Conservation (phyloP, 2,888 invertebrate species). For the Apocheima hispidaria region DNA sequence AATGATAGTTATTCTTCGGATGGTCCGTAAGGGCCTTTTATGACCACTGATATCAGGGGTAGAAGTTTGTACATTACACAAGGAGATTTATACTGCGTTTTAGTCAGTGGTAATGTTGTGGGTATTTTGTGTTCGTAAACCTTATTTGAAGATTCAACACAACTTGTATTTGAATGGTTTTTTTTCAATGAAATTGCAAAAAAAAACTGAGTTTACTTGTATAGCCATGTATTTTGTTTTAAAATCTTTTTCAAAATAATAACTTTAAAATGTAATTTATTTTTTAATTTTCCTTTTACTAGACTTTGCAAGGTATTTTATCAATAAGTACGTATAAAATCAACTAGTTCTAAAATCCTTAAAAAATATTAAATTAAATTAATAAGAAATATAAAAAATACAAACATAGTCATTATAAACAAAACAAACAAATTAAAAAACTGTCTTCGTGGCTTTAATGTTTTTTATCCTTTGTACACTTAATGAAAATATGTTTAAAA, state of each 20-base stretch:
- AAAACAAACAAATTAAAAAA: no score
- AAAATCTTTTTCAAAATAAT: no score
- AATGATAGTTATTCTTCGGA: conserved; percentile 72
- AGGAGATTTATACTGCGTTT: conserved; percentile 66
- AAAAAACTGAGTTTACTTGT: no score
- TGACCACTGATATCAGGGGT: conserved; percentile 63
- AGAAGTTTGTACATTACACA: conserved; percentile 60
- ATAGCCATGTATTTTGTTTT: no score
- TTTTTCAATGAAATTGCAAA: no score
- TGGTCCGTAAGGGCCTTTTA: conserved; percentile 65
- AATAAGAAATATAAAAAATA: not conserved
- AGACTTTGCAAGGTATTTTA: no score
- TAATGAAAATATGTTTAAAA: conserved; percentile 29
- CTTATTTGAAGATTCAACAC: conserved; percentile 36
- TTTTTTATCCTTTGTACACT: not conserved
- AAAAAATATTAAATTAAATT: not conserved
- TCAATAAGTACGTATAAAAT: no score
- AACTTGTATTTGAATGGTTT: not conserved
- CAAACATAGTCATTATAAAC: no score
- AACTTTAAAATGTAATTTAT: no score
- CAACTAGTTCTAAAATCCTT: no score
- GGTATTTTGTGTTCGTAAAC: not conserved
- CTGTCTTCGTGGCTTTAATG: no score
- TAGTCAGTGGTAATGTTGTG: conserved; percentile 26
- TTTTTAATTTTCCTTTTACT: no score